phyloP scores from a whole-genome alignment of 2,113 vertebrate genomes.

The Amphiprion percula region DNA sequence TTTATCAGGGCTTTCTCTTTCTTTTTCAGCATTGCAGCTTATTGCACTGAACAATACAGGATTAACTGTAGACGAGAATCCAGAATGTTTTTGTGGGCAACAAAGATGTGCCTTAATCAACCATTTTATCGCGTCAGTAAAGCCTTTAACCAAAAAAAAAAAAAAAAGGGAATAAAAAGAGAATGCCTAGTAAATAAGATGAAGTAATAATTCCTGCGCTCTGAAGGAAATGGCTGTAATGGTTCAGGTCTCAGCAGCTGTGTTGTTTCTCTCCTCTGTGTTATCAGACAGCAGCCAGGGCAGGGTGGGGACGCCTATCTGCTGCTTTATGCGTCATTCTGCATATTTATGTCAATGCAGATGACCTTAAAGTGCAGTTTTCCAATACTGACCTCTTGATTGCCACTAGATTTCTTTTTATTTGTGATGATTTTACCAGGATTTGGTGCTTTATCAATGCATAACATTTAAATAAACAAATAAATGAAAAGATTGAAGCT shows the following conservation, averaged over 20 bases:
- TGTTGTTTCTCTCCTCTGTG: constrained; percentile 21
- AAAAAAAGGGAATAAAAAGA: background rate
- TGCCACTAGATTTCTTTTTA: background rate
- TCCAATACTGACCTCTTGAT: background rate
- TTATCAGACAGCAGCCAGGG: constrained; percentile 65
- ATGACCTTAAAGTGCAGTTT: background rate
- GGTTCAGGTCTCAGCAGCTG: background rate
- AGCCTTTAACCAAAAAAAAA: background rate
- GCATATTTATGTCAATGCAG: background rate
- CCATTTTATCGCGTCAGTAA: constrained; percentile 35
- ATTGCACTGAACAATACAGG: background rate
- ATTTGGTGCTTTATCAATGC: background rate
- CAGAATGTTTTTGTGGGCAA: background rate
- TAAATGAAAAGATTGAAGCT: background rate
- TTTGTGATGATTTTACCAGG: background rate
- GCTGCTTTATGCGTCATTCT: constrained; percentile 28
- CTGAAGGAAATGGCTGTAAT: background rate
- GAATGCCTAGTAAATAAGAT: background rate
- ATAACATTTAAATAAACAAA: background rate
- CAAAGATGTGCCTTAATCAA: constrained; percentile 46
- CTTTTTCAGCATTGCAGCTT: constrained; percentile 76
- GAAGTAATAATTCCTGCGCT: constrained; percentile 11
- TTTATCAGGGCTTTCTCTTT: constrained; percentile 78
- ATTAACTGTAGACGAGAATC: background rate
- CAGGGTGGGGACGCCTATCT: constrained; percentile 72